Base-by-base conservation (phyloP, 1,140 invertebrate genomes). In the Rhopalosiphum maidis region DNA sequence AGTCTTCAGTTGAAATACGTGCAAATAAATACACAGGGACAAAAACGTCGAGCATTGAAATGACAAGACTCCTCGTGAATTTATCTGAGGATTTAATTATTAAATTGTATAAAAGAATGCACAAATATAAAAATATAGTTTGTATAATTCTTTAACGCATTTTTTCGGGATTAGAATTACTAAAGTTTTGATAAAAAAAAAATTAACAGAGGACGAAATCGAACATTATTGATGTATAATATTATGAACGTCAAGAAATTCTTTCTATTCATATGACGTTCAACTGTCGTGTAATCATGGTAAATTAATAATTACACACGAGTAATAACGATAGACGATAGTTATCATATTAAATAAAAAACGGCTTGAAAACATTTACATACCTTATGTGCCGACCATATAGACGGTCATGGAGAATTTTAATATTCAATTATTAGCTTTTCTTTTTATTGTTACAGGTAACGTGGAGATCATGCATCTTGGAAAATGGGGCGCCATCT, bases 391-490 rank as follows among this genome's bases (percentile, higher is more conserved):
- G 15, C 15, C 30, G 11, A 77, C n/a, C 15, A 77, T 6, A 77
- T 8, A 8, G 25, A 11, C 9, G 8, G 23, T 30, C 8, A 8
- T 3, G n/a, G 60, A 18, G 9, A 30, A 30, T 30, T 5, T 77
- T 18, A 15, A 18, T n/a, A 5, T 18, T 77, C 2, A n/a, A 18
- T 77, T 35, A 18, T 18, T 15, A 68, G 30, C 5, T 68, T 68
- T 68, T 18, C 9, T 41, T 86, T 30, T n/a, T 6, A 43, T 86
- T 15, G 41, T 41, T n/a, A 2, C 94, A 98, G 98, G 98, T 90
- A 98, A 98, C 95, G 97, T 99, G 21, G 98, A 99, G 95, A 97
- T 99, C 68, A 97, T 97, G 94, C 97, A 99, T 95, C 96, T 97
- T 92, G 97, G 97, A 11, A 96, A 96, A 94, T 99, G 98, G 98